Base-by-base conservation (phyloP, 1,140 invertebrate species). In the Contarinia nasturtii region DNA sequence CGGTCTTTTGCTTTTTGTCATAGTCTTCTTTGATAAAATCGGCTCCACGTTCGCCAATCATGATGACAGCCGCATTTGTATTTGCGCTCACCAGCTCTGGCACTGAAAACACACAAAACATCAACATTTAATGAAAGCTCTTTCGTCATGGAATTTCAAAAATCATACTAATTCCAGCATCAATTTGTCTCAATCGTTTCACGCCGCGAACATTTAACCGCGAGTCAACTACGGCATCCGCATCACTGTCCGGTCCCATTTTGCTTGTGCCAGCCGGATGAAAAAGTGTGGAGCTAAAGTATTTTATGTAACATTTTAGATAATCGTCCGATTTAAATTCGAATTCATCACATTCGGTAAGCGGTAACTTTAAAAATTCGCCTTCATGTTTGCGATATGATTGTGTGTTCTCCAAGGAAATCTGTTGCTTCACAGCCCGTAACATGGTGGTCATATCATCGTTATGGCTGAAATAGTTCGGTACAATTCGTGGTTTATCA, bases 11-110 rank as follows among this genome's bases (percentile, higher is more conserved):
- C 12, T 17, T 43, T 5, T 14, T 43, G 41, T 3, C 41, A 67
- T 66, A 72, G 53, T 72, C 66, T 54, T 71, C 67, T 58, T 74
- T 81, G 41, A 84, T 76, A 59, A 82, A 69, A 52, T 86, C 80
- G 4, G 75, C 70, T 0, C 71, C 82, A 56, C 84, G 86, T 56
- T 86, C 82, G 1, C 71, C 83, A 40, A 88, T 81, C 74, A 82
- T 84, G 36, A 85, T 79, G 0, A 73, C 74, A 0, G 82, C 72
- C 1, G 81, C 82, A 57, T 85, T 84, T 0, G 80, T 85, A 51
- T 86, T 84, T 2, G 76, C 82, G 10, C 72, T 72, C 0, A 78
- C 68, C 41, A 86, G 75, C 4, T 62, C 66, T 0, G 85, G 85
- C 79, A 88, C 27, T 27, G 41, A 4, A 48, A 43, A 20, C 21